Evolutionary conservation across 1,140 invertebrate genomes (phyloP).

Genomic region (Pectinophora gossypiella): DNA sequence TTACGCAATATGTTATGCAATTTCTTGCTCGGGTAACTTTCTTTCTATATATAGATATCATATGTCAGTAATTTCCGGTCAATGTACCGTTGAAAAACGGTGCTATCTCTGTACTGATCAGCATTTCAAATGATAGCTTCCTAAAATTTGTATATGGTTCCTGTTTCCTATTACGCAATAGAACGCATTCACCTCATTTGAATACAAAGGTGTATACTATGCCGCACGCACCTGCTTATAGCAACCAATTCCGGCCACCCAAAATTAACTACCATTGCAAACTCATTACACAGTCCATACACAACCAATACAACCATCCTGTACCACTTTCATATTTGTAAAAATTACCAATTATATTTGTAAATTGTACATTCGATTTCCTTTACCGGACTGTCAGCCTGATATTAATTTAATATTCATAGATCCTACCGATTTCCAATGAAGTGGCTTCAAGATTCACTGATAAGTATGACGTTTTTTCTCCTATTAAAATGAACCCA

Average conservation of each 20-base stretch:
- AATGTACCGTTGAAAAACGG: no score
- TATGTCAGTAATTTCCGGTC: no score
- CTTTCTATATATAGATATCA: no score
- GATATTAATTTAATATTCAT: no score
- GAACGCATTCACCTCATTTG: slow-evolving; percentile 39
- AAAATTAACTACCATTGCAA: slow-evolving; percentile 15
- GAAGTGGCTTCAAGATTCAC: background rate
- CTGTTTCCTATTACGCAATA: slow-evolving; percentile 49
- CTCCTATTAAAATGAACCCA: background rate
- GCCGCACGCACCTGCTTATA: background rate
- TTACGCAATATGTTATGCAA: no score
- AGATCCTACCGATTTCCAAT: background rate
- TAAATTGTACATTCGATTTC: no score
- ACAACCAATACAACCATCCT: no score
- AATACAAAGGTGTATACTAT: slow-evolving; percentile 54
- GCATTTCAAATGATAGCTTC: slow-evolving; percentile 5
- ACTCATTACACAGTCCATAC: slow-evolving; percentile 15
- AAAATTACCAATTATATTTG: no score
- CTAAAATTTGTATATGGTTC: slow-evolving; percentile 42
- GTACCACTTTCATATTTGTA: no score
- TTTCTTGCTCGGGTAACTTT: no score
- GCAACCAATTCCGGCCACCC: slow-evolving; percentile 20
- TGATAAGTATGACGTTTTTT: slow-evolving; percentile 1
- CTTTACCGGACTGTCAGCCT: no score
- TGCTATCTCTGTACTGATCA: no score